These are phyloP conservation scores for Diadromus collaris DNA, from an alignment of 2,888 invertebrate species.

Conservation along the genomic window DNA sequence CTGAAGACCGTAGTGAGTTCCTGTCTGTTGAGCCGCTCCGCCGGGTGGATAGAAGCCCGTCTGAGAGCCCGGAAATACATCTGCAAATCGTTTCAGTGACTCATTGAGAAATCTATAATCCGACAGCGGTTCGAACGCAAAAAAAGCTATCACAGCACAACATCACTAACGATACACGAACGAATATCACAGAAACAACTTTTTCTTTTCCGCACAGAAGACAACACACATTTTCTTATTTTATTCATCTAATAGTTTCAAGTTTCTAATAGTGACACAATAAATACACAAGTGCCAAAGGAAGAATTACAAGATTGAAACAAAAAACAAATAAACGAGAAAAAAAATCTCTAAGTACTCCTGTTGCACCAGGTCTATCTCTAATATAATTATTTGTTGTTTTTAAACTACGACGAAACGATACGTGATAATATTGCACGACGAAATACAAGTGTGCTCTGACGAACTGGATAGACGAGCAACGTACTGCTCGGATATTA, in stretches of 20 bases:
- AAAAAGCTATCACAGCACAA: slow-evolving; percentile 38
- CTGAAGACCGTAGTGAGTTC: slow-evolving; percentile 78
- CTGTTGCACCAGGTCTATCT: background rate
- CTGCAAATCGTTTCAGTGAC: slow-evolving; percentile 64
- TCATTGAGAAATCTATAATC: background rate
- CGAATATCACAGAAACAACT: slow-evolving; percentile 15
- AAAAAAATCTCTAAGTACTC: slow-evolving; percentile 7
- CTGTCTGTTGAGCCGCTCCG: slow-evolving; percentile 79
- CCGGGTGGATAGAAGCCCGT: slow-evolving; percentile 79
- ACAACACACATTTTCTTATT: slow-evolving; percentile 22
- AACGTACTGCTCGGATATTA: slow-evolving; percentile 24
- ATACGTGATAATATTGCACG: slow-evolving; percentile 20
- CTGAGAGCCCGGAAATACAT: slow-evolving; percentile 78
- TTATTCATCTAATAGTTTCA: slow-evolving; percentile 3
- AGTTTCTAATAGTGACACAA: slow-evolving; percentile 2
- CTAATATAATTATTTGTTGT: background rate
- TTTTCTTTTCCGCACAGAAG: background rate
- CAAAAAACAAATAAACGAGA: slow-evolving; percentile 20
- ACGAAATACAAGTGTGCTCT: slow-evolving; percentile 21
- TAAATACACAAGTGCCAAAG: slow-evolving; percentile 3
- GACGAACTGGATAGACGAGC: slow-evolving; percentile 8
- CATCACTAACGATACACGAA: slow-evolving; percentile 36
- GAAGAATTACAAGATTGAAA: slow-evolving; percentile 29
- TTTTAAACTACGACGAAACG: slow-evolving; percentile 6
- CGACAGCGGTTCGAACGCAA: slow-evolving; percentile 13